Conservation (phyloP, 2,888 invertebrate species). For the Phengaris arion region DNA sequence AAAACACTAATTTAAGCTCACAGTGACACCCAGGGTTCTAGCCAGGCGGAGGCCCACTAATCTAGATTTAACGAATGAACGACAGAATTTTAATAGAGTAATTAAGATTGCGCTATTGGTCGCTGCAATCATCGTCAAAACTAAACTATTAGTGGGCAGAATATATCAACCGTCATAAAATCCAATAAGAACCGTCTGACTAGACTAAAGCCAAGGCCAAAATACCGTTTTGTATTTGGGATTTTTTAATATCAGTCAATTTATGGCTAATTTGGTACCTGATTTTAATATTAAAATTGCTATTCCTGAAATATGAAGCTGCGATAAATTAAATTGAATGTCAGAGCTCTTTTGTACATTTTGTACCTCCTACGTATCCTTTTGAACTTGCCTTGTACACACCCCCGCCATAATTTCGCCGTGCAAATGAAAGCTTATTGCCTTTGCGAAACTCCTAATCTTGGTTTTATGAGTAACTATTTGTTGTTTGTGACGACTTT, state of each 20-base stretch:
- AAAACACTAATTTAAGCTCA: background rate
- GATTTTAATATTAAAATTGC: background rate
- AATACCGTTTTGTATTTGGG: background rate
- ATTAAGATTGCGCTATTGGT: slow-evolving; percentile 17
- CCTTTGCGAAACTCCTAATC: slow-evolving; percentile 12
- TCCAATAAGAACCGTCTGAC: background rate
- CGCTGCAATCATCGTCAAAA: background rate
- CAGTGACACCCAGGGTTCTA: background rate
- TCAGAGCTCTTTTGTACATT: background rate
- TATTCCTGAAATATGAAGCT: background rate
- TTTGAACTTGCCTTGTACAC: background rate
- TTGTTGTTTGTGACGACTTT: background rate
- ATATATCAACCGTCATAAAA: background rate
- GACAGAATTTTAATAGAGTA: slow-evolving; percentile 6
- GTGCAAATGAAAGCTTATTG: background rate
- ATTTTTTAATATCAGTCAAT: background rate
- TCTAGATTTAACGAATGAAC: background rate
- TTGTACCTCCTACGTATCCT: background rate
- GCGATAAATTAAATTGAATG: slow-evolving; percentile 10
- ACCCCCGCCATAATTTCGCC: background rate
- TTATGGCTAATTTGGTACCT: background rate
- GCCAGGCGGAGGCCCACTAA: background rate
- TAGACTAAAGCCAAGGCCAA: background rate
- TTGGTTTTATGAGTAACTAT: background rate
- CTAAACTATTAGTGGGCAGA: background rate